Base-by-base conservation (phyloP, 1,140 invertebrate genomes). In the Aradophagus sp. region DNA sequence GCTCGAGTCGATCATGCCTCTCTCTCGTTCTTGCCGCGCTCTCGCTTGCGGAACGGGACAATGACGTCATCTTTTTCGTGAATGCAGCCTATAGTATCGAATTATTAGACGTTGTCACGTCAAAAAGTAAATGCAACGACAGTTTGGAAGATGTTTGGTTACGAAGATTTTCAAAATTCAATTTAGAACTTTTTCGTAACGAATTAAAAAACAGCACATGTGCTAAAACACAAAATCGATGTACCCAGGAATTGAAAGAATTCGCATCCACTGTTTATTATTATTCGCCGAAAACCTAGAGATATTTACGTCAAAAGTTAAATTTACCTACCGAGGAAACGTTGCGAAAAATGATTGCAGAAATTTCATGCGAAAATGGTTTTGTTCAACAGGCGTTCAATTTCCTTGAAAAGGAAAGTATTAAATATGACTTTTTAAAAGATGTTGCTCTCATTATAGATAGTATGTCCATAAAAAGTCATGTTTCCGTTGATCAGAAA, bases 281-380 rank as follows among this genome's bases (percentile, higher is more conserved):
- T 23, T 61, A 61, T 15, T 61, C 58, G 5, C 36, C 45, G 5
- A 61, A 61, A 42, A 45, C 45, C 6, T 61, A 61, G 15, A 20
- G n/a, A 7, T 61, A 12, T 39, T 61, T 61, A 26, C 36, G 38
- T 7, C 16, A 29, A 12, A 50, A 50, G 19, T 31, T 50, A 14
- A 41, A 50, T 14, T 35, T 61, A 2, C 45, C 58, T 7, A 32
- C 29, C 10, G 47, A 44, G 31, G 29, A 20, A 15, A 52, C 58
- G 1, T n/a, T 62, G 1, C 31, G 47, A 3, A 62, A 52, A 62
- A 44, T 52, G 4, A 62, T 62, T 11, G 15, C 8, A 0, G 31
- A 45, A 53, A 35, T 1, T 12, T 5, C 14, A 8, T 62, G 47
- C 7, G 8, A 62, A 36, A 19, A 16, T n/a, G 47, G 58, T 12